Evolutionary conservation across 1,140 invertebrate genomes (phyloP).

Genomic region (Bombyx mori): ASM3026992v2 NC_085111.1:14818001-14818500

Average conservation of each 20-base stretch:
- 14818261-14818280: conserved; percentile 37
- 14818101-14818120: too few relatives aligned
- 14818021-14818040: too few relatives aligned
- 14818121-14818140: too few relatives aligned
- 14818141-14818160: not conserved
- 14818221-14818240: conserved; percentile 11
- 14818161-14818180: conserved; percentile 4
- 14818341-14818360: conserved; percentile 48
- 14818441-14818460: too few relatives aligned
- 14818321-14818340: conserved; percentile 39
- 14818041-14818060: too few relatives aligned
- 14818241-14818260: conserved; percentile 20
- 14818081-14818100: too few relatives aligned
- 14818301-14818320: conserved; percentile 33
- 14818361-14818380: conserved; percentile 39
- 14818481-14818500: not conserved
- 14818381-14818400: conserved; percentile 25
- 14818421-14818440: conserved; percentile 2
- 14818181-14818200: conserved; percentile 7
- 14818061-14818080: too few relatives aligned
- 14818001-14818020: too few relatives aligned
- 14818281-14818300: conserved; percentile 26
- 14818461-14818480: not conserved
- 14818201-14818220: conserved; percentile 7
- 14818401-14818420: conserved; percentile 14